These are phyloP conservation scores for Ovis aries DNA, from an alignment of 2,113 vertebrate species.

Conservation along the genomic window DNA sequence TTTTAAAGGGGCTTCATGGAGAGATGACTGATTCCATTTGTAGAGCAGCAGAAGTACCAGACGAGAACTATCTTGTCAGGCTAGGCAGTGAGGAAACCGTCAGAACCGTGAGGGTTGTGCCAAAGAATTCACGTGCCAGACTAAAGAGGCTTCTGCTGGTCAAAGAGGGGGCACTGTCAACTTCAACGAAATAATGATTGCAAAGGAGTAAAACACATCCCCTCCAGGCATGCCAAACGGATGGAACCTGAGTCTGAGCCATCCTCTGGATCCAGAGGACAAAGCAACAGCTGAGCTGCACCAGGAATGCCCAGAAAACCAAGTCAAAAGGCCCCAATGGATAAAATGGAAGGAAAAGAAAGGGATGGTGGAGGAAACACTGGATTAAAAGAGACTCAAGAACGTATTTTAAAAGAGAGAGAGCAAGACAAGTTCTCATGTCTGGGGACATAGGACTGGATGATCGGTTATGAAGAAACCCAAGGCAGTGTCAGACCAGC, in stretches of 20 bases:
- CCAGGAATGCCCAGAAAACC: neutral
- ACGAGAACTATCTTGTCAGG: neutral
- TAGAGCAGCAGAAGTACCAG: neutral
- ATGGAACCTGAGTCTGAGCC: neutral
- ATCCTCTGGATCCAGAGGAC: neutral
- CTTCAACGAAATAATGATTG: neutral
- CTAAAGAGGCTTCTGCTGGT: neutral
- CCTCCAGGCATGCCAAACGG: neutral
- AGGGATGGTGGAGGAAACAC: no score
- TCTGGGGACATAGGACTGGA: accelerated
- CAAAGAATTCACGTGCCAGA: neutral
- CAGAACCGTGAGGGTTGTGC: accelerated
- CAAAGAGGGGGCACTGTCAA: neutral
- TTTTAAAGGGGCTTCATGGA: neutral
- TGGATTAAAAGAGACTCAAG: neutral
- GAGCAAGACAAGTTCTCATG: neutral
- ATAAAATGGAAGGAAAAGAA: neutral
- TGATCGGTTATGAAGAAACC: neutral
- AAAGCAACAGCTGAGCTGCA: neutral
- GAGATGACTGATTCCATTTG: neutral
- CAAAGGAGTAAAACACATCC: neutral
- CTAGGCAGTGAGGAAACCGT: neutral
- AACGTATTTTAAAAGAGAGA: neutral
- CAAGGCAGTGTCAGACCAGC: neutral
- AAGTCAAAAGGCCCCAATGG: neutral